Conservation (phyloP, 2,888 invertebrate genomes). For the Campopleginae sp. region DNA sequence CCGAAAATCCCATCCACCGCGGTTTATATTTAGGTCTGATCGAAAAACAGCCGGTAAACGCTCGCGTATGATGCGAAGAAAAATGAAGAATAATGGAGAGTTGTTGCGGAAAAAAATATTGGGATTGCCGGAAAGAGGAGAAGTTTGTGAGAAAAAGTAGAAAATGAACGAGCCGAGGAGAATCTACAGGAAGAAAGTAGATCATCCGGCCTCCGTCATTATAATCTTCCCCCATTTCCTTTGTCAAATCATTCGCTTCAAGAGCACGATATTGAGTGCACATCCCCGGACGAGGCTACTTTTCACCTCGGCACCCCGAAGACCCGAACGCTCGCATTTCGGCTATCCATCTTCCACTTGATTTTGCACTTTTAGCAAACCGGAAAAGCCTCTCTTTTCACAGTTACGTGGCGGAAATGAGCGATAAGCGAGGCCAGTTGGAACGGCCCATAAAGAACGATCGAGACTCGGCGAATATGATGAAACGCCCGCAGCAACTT, state of each 20-base stretch:
- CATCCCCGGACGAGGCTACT: slow-evolving; percentile 50
- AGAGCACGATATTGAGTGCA: slow-evolving; percentile 46
- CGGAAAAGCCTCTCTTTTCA: slow-evolving; percentile 63
- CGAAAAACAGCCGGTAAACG: not conserved
- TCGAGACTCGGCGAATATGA: slow-evolving; percentile 10
- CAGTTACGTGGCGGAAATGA: slow-evolving; percentile 65
- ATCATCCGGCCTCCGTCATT: slow-evolving; percentile 58
- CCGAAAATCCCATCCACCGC: not conserved
- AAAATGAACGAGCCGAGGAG: not conserved
- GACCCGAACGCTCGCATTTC: slow-evolving; percentile 17
- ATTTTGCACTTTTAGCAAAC: slow-evolving; percentile 60
- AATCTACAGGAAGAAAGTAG: slow-evolving; percentile 24
- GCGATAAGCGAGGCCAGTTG: slow-evolving; percentile 51
- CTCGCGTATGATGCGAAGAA: not conserved
- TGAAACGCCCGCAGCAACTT: not conserved
- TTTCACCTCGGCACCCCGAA: slow-evolving; percentile 39
- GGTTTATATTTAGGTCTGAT: not conserved
- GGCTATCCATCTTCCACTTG: slow-evolving; percentile 38
- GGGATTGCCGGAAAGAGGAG: slow-evolving; percentile 13
- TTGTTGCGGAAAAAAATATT: not conserved
- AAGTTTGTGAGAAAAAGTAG: not conserved
- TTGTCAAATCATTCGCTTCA: slow-evolving; percentile 62
- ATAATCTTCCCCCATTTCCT: slow-evolving; percentile 67
- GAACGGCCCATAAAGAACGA: slow-evolving; percentile 30
- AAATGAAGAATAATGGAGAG: not conserved